Evolutionary conservation across 2,113 vertebrate genomes (phyloP).

Genomic region (Callospermophilus lateralis): DNA sequence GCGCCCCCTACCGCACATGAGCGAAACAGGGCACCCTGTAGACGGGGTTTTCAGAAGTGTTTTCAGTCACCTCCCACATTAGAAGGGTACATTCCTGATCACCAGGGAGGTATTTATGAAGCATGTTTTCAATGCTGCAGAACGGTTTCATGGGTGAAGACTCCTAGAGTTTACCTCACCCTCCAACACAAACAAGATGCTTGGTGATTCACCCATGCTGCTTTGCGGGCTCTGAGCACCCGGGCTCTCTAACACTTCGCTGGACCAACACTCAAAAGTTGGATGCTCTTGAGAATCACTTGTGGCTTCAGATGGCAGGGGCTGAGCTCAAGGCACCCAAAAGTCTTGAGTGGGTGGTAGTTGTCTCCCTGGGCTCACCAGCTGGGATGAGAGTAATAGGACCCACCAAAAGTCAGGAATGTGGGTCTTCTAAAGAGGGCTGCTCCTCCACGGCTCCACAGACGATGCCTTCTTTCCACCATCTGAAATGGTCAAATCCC

Average conservation of each 20-base stretch:
- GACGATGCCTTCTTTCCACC: background rate
- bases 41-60: background rate
- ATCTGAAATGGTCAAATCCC: background rate
- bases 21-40: background rate
- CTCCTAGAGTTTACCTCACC: constrained; percentile 20
- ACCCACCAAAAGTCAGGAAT: constrained; percentile 66
- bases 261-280: background rate
- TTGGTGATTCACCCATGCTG: constrained; percentile 42
- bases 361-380: background rate
- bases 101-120: constrained; percentile 66
- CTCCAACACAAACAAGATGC: constrained; percentile 70
- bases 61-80: constrained; percentile 6
- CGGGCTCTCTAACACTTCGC: background rate
- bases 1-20: constrained; percentile 66
- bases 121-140: constrained; percentile 57
- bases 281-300: background rate
- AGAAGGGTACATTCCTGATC: constrained; percentile 70
- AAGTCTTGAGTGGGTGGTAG: background rate
- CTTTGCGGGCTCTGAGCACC: background rate
- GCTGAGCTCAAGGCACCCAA: background rate
- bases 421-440: constrained; percentile 33
- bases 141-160: constrained; percentile 72
- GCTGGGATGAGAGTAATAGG: constrained; percentile 9
- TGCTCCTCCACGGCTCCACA: background rate
- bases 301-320: constrained; percentile 16